Evolutionary conservation across 2,888 invertebrate species (phyloP).

Genomic region (Fragum whitleyi): DNA sequence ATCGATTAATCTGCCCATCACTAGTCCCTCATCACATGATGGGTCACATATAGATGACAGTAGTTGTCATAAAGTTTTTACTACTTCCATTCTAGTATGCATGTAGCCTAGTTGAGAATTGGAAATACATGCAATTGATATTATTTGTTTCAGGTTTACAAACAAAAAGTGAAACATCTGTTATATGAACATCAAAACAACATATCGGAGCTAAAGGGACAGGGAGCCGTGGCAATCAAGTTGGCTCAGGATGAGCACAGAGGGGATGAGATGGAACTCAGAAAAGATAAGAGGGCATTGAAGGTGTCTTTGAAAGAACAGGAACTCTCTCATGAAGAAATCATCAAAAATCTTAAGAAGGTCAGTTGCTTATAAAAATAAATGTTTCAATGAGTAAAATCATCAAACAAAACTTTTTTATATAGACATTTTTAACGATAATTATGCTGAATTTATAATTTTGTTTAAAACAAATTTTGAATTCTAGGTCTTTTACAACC

Average conservation of each 20-base stretch:
- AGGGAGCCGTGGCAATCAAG: conserved; percentile 89
- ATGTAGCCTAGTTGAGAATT: no score
- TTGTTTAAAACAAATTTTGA: no score
- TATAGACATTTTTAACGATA: no score
- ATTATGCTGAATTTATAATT: no score
- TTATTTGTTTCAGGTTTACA: conserved; percentile 88
- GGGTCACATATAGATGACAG: no score
- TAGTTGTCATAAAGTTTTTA: no score
- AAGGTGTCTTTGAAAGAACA: conserved; percentile 90
- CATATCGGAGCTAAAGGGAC: conserved; percentile 93
- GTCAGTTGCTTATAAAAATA: conserved; percentile 85
- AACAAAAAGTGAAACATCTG: conserved; percentile 96
- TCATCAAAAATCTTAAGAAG: conserved; percentile 90
- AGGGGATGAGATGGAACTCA: conserved; percentile 91
- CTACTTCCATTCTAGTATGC: no score
- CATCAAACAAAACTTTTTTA: no score
- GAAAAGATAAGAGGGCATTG: conserved; percentile 90
- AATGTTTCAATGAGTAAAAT: background rate
- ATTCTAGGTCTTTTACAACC: no score
- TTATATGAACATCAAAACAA: conserved; percentile 96
- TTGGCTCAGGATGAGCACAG: conserved; percentile 92
- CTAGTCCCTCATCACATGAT: no score
- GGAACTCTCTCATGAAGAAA: conserved; percentile 90
- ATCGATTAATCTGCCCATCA: no score
- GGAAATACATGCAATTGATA: no score